phyloP scores from a whole-genome alignment of 2,888 invertebrate genomes.

The Ichneumon xanthorius region DNA sequence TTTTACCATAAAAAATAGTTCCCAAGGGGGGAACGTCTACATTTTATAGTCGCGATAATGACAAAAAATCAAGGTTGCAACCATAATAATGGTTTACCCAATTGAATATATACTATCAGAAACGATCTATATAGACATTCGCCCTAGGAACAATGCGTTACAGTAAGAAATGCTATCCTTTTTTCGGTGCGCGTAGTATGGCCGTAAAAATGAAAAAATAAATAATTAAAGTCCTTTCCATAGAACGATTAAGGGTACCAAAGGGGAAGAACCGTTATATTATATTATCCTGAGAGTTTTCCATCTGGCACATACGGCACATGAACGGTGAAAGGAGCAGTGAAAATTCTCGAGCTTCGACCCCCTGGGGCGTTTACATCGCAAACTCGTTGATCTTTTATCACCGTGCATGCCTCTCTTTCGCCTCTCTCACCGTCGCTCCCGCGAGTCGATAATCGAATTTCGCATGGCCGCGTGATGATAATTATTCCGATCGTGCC shows the following conservation, averaged over 20 bases:
- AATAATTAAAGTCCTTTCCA: background rate
- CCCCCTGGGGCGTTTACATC: slow-evolving; percentile 32
- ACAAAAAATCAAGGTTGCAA: too few relatives aligned
- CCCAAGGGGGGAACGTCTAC: too few relatives aligned
- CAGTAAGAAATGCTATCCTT: too few relatives aligned
- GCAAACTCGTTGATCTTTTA: slow-evolving; percentile 45
- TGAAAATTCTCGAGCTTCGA: slow-evolving; percentile 39
- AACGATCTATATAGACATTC: too few relatives aligned
- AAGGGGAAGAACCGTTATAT: slow-evolving; percentile 34
- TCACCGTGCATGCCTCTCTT: slow-evolving; percentile 37
- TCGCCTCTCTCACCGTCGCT: slow-evolving; percentile 33
- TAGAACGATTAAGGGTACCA: slow-evolving; percentile 16
- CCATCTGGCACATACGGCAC: slow-evolving; percentile 29
- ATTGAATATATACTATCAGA: too few relatives aligned
- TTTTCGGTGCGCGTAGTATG: too few relatives aligned
- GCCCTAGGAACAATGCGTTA: too few relatives aligned
- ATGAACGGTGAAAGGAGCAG: slow-evolving; percentile 26
- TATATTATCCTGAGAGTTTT: slow-evolving; percentile 43
- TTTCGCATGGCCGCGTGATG: slow-evolving; percentile 57
- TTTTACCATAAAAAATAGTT: too few relatives aligned
- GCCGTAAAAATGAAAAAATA: background rate
- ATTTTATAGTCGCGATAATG: too few relatives aligned
- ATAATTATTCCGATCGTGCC: slow-evolving; percentile 62
- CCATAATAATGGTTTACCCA: too few relatives aligned
- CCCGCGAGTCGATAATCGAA: slow-evolving; percentile 58